Evolutionary conservation across 2,888 invertebrate genomes (phyloP).

Genomic region (Cantharis nigra): DNA sequence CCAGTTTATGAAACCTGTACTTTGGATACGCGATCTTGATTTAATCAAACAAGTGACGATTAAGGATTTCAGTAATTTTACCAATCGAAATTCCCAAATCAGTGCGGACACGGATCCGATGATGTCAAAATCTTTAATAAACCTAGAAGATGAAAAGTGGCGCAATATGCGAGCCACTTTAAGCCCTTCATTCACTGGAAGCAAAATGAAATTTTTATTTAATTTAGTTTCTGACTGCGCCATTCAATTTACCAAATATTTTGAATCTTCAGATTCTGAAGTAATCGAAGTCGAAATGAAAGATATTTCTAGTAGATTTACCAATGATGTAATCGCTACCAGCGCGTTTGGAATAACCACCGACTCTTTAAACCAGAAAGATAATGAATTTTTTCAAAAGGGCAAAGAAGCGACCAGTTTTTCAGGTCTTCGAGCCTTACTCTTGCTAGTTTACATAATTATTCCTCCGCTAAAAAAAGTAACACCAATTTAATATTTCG

Average conservation of each 20-base stretch:
- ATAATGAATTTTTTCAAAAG: conserved; percentile 1
- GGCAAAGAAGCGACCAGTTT: background rate
- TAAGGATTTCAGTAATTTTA: conserved; percentile 8
- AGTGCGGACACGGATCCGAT: background rate
- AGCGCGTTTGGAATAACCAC: background rate
- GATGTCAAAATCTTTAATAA: background rate
- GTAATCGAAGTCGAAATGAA: background rate
- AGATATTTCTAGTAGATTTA: background rate
- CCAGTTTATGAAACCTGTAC: background rate
- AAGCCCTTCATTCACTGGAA: background rate
- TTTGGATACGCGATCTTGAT: conserved; percentile 1
- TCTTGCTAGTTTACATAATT: background rate
- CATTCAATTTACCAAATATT: background rate
- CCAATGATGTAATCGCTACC: background rate
- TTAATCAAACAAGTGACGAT: conserved; percentile 5
- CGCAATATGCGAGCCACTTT: background rate
- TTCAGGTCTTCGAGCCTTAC: background rate
- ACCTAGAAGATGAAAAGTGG: background rate
- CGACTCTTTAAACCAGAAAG: background rate
- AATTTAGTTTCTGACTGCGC: background rate
- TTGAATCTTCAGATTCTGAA: background rate
- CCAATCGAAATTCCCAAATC: background rate
- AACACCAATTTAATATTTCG: background rate
- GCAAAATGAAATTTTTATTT: background rate
- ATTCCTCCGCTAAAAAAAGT: background rate